Base-by-base conservation (phyloP, 2,113 vertebrate genomes). In the Laterallus jamaicensis region DNA sequence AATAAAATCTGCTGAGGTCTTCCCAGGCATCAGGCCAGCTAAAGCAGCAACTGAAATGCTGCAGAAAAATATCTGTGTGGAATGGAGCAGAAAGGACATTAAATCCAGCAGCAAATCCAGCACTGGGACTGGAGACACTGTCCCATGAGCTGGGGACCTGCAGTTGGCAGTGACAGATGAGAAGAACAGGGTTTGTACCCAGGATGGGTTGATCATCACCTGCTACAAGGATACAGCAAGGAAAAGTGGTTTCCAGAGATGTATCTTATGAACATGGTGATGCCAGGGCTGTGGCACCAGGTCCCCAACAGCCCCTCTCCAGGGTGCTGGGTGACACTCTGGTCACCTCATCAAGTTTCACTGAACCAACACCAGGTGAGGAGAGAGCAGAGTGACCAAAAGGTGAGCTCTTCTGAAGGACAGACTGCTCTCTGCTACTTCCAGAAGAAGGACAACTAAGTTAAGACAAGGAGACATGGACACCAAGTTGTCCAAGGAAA, bases 21-120 rank as follows among this genome's bases (percentile, higher is more conserved):
- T 55, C 40, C 76, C n/a, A 44, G 25, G 24, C 0, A 0, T 14
- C n/a, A 58, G 64, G n/a, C 24, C 64, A 78, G 47, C 70, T 4
- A 12, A 84, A 78, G 47, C 0, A 55, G 52, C 28, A 39, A 29
- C 42, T 67, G 31, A 79, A 93, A 82, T 26, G 12, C 69, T 9
- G 24, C 18, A 73, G 40, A 26, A 70, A 77, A 37, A 55, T 11
- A 47, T 2, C n/a, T 2, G 13, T 1, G 22, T 0, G 80, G 5
- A 90, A 52, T 3, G 0, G 55, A 81, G 9, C 52, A 67, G 80
- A 15, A 44, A n/a, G 40, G 39, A 58, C 26, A 47, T 14, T 47
- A 63, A 85, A 73, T 39, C 39, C 56, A 78, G 52, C 71, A 71
- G 69, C 17, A 50, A n/a, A 71, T 87, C 1, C 69, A 59, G 17